Base-by-base conservation (phyloP, 2,113 vertebrate genomes). In the Dunckerocampus dactyliophorus region DNA sequence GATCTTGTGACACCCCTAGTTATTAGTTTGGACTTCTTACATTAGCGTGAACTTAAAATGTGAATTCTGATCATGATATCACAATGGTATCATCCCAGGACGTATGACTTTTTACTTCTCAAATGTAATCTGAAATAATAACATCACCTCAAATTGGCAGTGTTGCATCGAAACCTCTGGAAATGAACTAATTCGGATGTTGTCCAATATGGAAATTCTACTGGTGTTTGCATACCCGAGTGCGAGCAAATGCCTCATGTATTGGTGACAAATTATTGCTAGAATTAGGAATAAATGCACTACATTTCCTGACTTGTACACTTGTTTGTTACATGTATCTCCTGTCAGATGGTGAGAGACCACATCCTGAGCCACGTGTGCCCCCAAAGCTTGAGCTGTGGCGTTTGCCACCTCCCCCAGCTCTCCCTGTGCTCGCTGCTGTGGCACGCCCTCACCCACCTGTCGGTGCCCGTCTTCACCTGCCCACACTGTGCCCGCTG, bases 381-480 rank as follows among this genome's bases (percentile, higher is more conserved):
- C 79, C 10, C 91, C 57, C 93, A 93, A 79, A 92, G 90, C 68
- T 90, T 97, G 47, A 91, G 82, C 28, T 99, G 97, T 9, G 84
- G 89, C 0, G 71, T 98, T 57, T 99, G 97, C 3, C 93, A 93
- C 72, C 91, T 92, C 71, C 79, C 92, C 15, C 94, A 93, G 80
- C 89, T 90, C 51, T 94, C 91, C 12, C 82, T 93, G 20, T 99
- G 97, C 85, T 87, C 94, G 76, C 91, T 99, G 57, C 84, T 98
- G 87, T 98, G 95, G 95, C 97, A 99, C 79, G 45, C 89, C 0
- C 90, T 99, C 37, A 82, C 92, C 10, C 97, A 99, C 81, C 80
- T 97, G 34, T 89, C 92, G 0, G 57, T 98, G 75, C 90, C 93
- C 0, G 85, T 97, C 57, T 95, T 95, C 88, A 92, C 92, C 81